Evolutionary conservation across 53 echinoderm and acorn worm species (phyloP).

Genomic region (Holothuria leucospilota): DNA sequence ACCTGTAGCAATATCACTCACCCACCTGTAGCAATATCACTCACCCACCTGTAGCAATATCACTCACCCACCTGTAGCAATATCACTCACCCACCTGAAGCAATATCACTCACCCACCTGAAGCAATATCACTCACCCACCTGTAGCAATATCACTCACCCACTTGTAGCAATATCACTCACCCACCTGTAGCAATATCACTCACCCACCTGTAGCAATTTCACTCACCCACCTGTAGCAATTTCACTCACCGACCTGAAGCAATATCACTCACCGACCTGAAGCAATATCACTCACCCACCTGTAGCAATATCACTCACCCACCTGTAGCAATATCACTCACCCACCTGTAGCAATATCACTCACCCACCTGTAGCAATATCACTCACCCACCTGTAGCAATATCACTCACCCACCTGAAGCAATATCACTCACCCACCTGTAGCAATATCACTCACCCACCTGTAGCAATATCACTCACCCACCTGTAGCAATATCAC

Average conservation of each 20-base stretch:
- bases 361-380: constrained; percentile 36
- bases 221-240: constrained; percentile 36
- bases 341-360: constrained; percentile 35
- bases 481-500: constrained; percentile 4
- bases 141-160: constrained; percentile 40
- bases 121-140: no score
- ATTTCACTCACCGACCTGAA: constrained; percentile 30
- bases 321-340: background rate
- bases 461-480: background rate
- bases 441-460: constrained; percentile 40
- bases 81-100: constrained; percentile 34
- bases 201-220: constrained; percentile 33
- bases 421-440: no score
- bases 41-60: constrained; percentile 35
- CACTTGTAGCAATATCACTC: background rate
- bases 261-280: constrained; percentile 54
- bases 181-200: constrained; percentile 32
- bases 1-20: background rate
- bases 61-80: constrained; percentile 36
- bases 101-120: constrained; percentile 57
- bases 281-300: no score
- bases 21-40: constrained; percentile 4
- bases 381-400: constrained; percentile 36
- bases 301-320: constrained; percentile 22
- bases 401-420: constrained; percentile 61